A percentile compares a stretch with the other conserved stretches of the same genome.
phyloP scores from a whole-genome alignment of 2,113 vertebrate genomes.

The Leptodactylus fuscus region DNA sequence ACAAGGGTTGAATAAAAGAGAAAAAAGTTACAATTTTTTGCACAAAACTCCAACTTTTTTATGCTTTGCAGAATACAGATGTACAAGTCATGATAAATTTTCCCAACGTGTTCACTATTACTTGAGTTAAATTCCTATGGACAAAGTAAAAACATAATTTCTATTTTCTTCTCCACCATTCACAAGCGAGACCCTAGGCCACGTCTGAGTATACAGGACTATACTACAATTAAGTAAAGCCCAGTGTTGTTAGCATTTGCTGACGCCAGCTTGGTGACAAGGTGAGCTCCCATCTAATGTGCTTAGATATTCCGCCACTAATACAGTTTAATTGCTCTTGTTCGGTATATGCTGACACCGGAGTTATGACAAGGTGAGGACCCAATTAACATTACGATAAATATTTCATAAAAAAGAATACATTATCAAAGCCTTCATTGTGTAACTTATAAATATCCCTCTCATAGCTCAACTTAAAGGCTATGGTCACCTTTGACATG shows the following conservation, averaged over 20 bases:
- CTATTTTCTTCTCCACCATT: too few relatives aligned
- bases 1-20: too few relatives aligned
- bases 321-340: slow-evolving; percentile 1
- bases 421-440: not conserved
- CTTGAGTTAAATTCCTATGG: too few relatives aligned
- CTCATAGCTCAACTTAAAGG: not conserved
- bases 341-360: not conserved
- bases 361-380: not conserved
- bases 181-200: too few relatives aligned
- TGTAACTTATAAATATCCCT: not conserved
- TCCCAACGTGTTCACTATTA: too few relatives aligned
- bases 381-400: not conserved
- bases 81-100: too few relatives aligned
- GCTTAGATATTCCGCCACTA: not conserved
- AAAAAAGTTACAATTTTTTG: too few relatives aligned
- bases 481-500: not conserved
- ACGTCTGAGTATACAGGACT: not conserved
- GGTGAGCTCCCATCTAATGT: slow-evolving; percentile 18
- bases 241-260: slow-evolving; percentile 13
- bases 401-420: not conserved
- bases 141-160: too few relatives aligned
- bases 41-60: too few relatives aligned
- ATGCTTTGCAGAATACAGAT: too few relatives aligned
- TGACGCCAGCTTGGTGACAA: slow-evolving; percentile 4
- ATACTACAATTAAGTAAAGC: not conserved